A percentile compares a stretch with the other conserved stretches of the same genome.
phyloP scores from a whole-genome alignment of 2,888 invertebrate species.

The Eulithis prunata region DNA sequence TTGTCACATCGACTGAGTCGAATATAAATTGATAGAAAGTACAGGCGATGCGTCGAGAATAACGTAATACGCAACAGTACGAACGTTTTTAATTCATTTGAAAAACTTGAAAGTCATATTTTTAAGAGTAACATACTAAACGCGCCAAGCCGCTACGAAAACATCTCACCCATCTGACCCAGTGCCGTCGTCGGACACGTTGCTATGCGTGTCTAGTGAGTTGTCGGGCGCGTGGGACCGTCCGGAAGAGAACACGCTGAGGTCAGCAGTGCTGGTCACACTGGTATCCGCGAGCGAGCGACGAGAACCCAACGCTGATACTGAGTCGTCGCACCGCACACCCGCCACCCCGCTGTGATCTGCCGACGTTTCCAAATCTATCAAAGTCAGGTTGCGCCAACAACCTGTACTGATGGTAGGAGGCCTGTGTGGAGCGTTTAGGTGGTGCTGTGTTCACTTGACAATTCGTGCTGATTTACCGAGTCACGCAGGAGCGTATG shows the following conservation, averaged over 20 bases:
- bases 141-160: slow-evolving; percentile 56
- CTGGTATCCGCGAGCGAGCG: slow-evolving; percentile 93
- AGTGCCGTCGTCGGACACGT: slow-evolving; percentile 89
- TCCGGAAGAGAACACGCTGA: slow-evolving; percentile 91
- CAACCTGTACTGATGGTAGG: background rate
- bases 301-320: slow-evolving; percentile 89
- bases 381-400: slow-evolving; percentile 5
- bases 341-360: slow-evolving; percentile 76
- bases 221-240: slow-evolving; percentile 90
- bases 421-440: background rate
- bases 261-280: slow-evolving; percentile 92
- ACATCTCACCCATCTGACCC: slow-evolving; percentile 86
- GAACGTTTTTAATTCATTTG: too few species aligned
- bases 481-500: background rate
- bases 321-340: slow-evolving; percentile 85
- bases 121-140: slow-evolving; percentile 22
- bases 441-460: too few species aligned
- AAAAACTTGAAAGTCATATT: too few species aligned
- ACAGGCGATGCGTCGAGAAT: background rate
- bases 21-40: slow-evolving; percentile 3
- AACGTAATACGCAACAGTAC: too few species aligned
- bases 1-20: background rate
- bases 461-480: background rate
- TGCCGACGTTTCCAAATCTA: slow-evolving; percentile 40
- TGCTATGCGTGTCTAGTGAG: slow-evolving; percentile 90